phyloP scores from a whole-genome alignment of 2,888 invertebrate species.

The Podabrus alpinus region DNA sequence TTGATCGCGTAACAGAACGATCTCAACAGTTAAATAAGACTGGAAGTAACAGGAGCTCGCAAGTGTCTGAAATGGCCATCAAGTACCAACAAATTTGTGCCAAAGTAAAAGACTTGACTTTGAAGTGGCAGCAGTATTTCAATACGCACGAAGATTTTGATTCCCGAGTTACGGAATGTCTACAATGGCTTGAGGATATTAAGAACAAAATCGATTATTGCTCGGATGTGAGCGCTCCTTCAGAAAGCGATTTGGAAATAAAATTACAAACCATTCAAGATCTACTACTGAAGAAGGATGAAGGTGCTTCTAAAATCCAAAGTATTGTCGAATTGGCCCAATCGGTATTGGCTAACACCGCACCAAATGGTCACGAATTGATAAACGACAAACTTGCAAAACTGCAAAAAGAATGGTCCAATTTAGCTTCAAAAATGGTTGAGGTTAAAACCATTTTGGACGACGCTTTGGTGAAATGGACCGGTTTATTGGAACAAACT shows the following conservation, averaged over 20 bases:
- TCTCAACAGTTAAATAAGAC: conserved; percentile 83
- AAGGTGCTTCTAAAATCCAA: conserved; percentile 88
- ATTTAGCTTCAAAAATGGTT: conserved; percentile 82
- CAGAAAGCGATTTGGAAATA: conserved; percentile 83
- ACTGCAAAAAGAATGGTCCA: conserved; percentile 90
- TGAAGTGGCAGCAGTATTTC: conserved; percentile 92
- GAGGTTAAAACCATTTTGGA: conserved; percentile 87
- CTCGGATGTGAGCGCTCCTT: conserved; percentile 78
- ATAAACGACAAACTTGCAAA: conserved; percentile 83
- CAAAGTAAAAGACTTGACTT: conserved; percentile 88
- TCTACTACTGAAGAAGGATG: conserved; percentile 87
- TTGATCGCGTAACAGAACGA: conserved; percentile 89
- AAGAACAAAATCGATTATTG: conserved; percentile 85
- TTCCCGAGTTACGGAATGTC: conserved; percentile 76
- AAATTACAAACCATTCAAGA: conserved; percentile 86
- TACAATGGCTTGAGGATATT: conserved; percentile 82
- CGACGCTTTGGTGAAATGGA: conserved; percentile 90
- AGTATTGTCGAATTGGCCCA: conserved; percentile 89
- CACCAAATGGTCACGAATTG: conserved; percentile 82
- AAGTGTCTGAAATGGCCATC: conserved; percentile 87
- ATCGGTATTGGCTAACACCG: conserved; percentile 87
- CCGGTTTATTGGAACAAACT: conserved; percentile 86
- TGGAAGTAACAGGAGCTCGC: conserved; percentile 74
- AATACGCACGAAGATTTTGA: conserved; percentile 87
- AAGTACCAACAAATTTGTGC: conserved; percentile 90